These are phyloP conservation scores for Kryphioiulus occultus DNA, from an alignment of 2,888 invertebrate genomes.

Conservation along the genomic window DNA sequence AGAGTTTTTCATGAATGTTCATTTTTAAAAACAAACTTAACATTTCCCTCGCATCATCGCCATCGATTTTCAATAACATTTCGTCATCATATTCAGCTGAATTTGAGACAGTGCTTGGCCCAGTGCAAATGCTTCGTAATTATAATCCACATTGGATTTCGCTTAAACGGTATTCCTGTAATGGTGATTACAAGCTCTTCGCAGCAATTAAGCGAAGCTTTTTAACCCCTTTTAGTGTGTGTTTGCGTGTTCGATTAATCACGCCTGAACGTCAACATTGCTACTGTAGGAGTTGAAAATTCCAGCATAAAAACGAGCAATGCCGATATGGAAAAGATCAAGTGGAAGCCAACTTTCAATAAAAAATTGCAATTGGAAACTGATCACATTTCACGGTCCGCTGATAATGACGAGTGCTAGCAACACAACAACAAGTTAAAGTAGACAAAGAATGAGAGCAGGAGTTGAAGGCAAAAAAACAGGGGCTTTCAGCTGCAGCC, in stretches of 20 bases:
- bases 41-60: no score
- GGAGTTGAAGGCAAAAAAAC: neutral
- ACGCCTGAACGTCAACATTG: neutral
- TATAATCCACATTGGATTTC: neutral
- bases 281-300: neutral
- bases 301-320: neutral
- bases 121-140: neutral
- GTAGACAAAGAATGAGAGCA: neutral
- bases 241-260: slow-evolving; percentile 1
- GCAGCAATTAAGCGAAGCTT: neutral
- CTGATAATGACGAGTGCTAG: slow-evolving; percentile 8
- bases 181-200: neutral
- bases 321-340: slow-evolving; percentile 11
- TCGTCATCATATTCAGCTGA: no score
- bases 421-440: slow-evolving; percentile 19
- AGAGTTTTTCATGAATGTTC: no score
- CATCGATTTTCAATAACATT: no score
- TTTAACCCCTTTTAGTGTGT: neutral
- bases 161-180: neutral
- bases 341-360: neutral
- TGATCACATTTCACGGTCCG: slow-evolving; percentile 18
- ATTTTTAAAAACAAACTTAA: no score
- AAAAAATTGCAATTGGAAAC: slow-evolving; percentile 32
- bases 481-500: neutral
- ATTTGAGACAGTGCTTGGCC: no score